Conservation (phyloP, 2,113 vertebrate genomes). For the Tychaedon coryphoeus region DNA sequence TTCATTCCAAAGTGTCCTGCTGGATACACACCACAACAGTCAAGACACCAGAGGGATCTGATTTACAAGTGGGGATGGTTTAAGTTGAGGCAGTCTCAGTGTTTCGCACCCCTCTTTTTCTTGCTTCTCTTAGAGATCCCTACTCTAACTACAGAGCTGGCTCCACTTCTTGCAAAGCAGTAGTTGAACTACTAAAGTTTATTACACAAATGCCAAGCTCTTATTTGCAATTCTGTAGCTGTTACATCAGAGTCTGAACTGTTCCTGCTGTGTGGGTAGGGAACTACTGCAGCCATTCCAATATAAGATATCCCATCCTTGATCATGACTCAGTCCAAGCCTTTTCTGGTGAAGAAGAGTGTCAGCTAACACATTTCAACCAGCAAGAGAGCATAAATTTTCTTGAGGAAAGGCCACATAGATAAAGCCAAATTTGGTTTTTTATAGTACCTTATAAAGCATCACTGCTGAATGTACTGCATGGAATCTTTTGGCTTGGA, state of each 20-base stretch:
- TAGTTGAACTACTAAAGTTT: constrained; percentile 57
- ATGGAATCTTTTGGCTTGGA: not conserved
- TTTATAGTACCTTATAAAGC: constrained; percentile 33
- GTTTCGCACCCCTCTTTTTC: not conserved
- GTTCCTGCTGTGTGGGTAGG: constrained; percentile 53
- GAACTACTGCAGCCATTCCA: constrained; percentile 35
- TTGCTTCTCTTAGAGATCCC: constrained; percentile 14
- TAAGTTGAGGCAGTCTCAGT: not conserved
- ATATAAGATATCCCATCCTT: constrained; percentile 33
- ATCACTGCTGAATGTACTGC: not conserved
- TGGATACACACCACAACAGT: not conserved
- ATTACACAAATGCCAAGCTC: constrained; percentile 63
- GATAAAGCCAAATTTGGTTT: constrained; percentile 32
- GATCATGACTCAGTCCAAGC: constrained; percentile 59
- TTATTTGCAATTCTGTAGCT: constrained; percentile 65
- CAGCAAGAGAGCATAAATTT: constrained; percentile 49
- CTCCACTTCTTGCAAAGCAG: not conserved
- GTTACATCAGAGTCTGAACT: constrained; percentile 52
- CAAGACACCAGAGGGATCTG: not conserved
- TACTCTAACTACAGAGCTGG: constrained; percentile 23
- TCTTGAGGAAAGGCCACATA: constrained; percentile 28
- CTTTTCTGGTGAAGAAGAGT: constrained; percentile 38
- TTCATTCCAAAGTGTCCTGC: not conserved
- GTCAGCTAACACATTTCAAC: constrained; percentile 58
- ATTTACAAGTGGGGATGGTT: not conserved